A percentile compares a stretch with the other conserved stretches of the same genome.
phyloP scores from a whole-genome alignment of 2,888 invertebrate genomes.

The Netelia fuscicornis region DNA sequence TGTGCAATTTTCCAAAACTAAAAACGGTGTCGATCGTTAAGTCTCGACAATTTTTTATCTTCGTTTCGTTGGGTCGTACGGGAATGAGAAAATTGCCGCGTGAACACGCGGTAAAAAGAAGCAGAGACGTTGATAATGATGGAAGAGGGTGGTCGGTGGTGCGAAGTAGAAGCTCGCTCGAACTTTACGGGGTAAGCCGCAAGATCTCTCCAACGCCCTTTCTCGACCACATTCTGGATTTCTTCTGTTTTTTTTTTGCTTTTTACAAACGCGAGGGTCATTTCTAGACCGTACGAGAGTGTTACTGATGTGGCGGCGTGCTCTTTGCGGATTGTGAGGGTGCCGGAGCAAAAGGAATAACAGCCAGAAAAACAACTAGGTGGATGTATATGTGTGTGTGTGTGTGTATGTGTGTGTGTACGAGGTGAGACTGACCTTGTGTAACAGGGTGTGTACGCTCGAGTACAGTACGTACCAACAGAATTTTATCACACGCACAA shows the following conservation, averaged over 20 bases:
- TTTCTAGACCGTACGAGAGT: constrained; percentile 17
- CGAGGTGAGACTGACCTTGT: not conserved
- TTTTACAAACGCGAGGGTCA: not conserved
- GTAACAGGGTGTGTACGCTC: constrained; percentile 55
- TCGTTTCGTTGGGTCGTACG: no score
- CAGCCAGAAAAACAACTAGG: constrained; percentile 9
- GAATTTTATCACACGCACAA: constrained; percentile 60
- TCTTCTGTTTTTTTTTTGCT: not conserved
- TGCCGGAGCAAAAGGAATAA: constrained; percentile 27
- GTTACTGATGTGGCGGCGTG: constrained; percentile 32
- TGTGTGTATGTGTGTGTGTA: not conserved
- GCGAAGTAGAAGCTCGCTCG: not conserved
- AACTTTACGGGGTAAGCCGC: not conserved
- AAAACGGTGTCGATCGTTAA: no score
- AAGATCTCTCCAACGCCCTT: not conserved
- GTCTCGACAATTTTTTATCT: no score
- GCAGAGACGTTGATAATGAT: constrained; percentile 22
- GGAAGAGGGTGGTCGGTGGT: not conserved
- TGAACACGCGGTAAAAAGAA: not conserved
- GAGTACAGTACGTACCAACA: constrained; percentile 47
- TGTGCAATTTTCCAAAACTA: no score
- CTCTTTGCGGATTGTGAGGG: constrained; percentile 56
- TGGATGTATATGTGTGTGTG: constrained; percentile 1
- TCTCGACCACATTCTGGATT: not conserved
- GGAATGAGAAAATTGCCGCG: not conserved